Base-by-base conservation (phyloP, 2,113 vertebrate genomes). In the Aplodontia rufa region DNA sequence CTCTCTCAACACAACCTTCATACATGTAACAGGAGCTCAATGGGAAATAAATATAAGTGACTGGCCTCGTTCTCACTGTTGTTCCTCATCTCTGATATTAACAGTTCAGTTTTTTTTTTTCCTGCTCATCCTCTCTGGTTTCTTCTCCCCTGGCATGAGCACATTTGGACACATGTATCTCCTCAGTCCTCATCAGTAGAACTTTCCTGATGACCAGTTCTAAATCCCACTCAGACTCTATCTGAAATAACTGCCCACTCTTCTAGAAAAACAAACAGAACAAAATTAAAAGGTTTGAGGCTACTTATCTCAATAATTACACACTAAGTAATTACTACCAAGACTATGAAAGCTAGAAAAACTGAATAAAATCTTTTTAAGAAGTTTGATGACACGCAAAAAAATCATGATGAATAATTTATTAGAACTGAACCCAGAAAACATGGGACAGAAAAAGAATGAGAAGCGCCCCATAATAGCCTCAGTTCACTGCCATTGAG, bases 291-390 rank as follows among this genome's bases (percentile, higher is more conserved):
- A 83, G 13, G 11, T 64, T 75, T 81, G 7, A n/a, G 11, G n/a
- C 3, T 82, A 78, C 37, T 80, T 49, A 68, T 60, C 26, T 32
- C 42, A 49, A 51, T 51, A 80, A 72, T 16, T 14, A 66, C 8
- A 80, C 2, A 60, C 7, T 42, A 80, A 20, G 19, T 71, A 71
- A 81, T 88, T 82, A 82, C 20, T 87, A 79, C 6, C 66, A 91
- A 93, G n/a, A 16, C 9, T 81, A 93, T 93, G 13, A 76, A 80
- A 87, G 71, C 12, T 66, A 80, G n/a, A 85, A 83, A 93, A 90
- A 45, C 8, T 37, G 19, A 32, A 81, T 60, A 83, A 92, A 90
- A 60, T 85, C 81, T n/a, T n/a, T n/a, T 68, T 30, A 11, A 32
- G 83, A 55, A 87, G 14, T 35, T 90, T 93, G 16, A 88, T 55